These are phyloP conservation scores for Limenitis camilla DNA, from an alignment of 2,888 invertebrate species.

Conservation along the genomic window DNA sequence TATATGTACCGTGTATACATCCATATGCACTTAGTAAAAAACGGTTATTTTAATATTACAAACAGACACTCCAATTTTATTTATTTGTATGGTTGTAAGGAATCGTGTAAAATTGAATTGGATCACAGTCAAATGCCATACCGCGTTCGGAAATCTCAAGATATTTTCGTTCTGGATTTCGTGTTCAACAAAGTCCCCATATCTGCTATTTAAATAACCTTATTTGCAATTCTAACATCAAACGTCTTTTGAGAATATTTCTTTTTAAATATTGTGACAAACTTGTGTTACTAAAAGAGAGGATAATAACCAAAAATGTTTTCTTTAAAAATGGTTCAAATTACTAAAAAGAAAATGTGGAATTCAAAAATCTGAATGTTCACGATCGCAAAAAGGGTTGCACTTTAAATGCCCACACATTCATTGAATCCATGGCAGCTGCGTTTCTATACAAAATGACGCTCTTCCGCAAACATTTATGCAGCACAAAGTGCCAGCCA, in stretches of 20 bases:
- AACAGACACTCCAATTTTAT: too few species aligned
- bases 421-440: constrained; percentile 18
- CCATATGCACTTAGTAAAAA: too few species aligned
- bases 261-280: not conserved
- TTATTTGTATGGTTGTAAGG: not conserved
- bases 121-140: constrained; percentile 9
- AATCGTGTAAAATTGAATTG: constrained; percentile 4
- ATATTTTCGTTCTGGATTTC: constrained; percentile 2
- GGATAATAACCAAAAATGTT: not conserved
- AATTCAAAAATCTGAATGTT: constrained; percentile 2
- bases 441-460: constrained; percentile 14
- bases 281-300: not conserved
- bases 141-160: constrained; percentile 1
- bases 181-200: not conserved
- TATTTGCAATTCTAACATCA: constrained; percentile 1
- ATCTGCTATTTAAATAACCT: constrained; percentile 6
- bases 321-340: too few species aligned
- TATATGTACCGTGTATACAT: too few species aligned
- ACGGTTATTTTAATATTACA: too few species aligned
- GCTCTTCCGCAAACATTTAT: constrained; percentile 15
- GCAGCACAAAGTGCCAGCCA: constrained; percentile 4
- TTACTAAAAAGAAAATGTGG: not conserved
- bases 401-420: constrained; percentile 17
- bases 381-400: constrained; percentile 9
- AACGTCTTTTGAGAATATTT: not conserved